Conservation (phyloP, 2,888 invertebrate species). For the Coleophora deauratella region DNA sequence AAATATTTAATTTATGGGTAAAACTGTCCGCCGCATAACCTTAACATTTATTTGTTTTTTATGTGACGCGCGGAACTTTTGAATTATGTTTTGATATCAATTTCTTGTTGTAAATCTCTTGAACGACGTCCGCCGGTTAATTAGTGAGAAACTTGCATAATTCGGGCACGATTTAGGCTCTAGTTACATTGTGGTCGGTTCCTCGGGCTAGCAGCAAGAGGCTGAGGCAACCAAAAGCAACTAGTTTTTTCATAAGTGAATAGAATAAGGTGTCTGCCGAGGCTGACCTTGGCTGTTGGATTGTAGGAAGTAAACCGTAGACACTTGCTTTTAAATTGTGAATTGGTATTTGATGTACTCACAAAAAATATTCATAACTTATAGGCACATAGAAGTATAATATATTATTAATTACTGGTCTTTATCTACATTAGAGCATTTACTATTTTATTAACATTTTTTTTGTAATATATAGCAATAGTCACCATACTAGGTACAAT, state of each 20-base stretch:
- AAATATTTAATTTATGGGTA: conserved; percentile 1
- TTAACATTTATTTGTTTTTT: conserved; percentile 50
- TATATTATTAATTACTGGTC: no score
- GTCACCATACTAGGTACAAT: no score
- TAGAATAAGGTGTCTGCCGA: conserved; percentile 65
- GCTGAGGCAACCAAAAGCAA: conserved; percentile 22
- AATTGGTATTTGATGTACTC: conserved; percentile 70
- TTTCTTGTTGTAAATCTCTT: conserved; percentile 4
- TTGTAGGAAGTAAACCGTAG: conserved; percentile 73
- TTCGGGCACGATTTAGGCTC: conserved; percentile 31
- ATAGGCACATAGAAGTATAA: conserved; percentile 15
- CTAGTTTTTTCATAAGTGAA: conserved; percentile 60
- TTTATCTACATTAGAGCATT: no score
- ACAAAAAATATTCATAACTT: conserved; percentile 64
- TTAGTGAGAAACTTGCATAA: conserved; percentile 14
- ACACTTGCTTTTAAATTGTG: conserved; percentile 72
- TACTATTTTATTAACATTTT: no score
- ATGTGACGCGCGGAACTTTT: conserved; percentile 61
- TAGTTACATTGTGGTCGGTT: no score
- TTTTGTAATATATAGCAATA: no score
- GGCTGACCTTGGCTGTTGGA: conserved; percentile 70
- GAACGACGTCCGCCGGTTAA: conserved; percentile 6
- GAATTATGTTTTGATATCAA: conserved; percentile 29
- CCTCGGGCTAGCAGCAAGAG: no score
- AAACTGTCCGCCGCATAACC: conserved; percentile 38